Percentiles rank a stretch among this genome's conserved stretches.
Conservation (phyloP, 2,888 invertebrate genomes). For the Conistra vaccinii region DNA sequence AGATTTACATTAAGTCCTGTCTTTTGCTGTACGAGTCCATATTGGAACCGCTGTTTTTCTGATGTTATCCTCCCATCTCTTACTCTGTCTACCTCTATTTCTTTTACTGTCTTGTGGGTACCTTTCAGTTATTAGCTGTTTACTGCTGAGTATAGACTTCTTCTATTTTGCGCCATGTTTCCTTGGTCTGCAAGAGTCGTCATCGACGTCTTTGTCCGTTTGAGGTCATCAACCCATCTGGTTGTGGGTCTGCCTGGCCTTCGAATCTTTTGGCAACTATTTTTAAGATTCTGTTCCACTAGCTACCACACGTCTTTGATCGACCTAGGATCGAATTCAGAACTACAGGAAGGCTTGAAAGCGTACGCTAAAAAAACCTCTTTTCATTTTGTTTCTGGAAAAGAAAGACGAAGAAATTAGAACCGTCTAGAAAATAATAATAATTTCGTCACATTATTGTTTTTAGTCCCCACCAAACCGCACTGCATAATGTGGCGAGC, state of each 20-base stretch:
- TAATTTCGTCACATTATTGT: neutral
- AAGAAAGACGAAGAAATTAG: neutral
- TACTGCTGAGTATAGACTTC: neutral
- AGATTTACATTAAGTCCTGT: too few relatives aligned
- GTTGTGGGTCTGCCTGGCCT: neutral
- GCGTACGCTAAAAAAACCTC: too few relatives aligned
- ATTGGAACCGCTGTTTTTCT: too few relatives aligned
- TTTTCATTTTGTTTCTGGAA: neutral
- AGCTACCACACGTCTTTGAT: neutral
- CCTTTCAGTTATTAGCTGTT: too few relatives aligned
- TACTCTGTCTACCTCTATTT: too few relatives aligned
- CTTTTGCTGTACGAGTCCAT: too few relatives aligned
- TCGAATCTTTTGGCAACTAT: neutral
- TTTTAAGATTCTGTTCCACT: neutral
- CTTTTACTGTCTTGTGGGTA: too few relatives aligned
- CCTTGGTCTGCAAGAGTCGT: neutral
- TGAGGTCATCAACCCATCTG: neutral
- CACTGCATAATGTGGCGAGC: slow-evolving; percentile 30
- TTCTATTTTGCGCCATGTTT: neutral
- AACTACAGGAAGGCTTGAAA: neutral
- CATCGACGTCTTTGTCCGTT: neutral
- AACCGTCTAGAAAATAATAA: neutral
- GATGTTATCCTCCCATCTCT: too few relatives aligned
- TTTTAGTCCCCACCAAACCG: neutral
- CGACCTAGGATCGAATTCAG: neutral